Base-by-base conservation (phyloP, 2,113 vertebrate species). In the Crotalus viridis region DNA sequence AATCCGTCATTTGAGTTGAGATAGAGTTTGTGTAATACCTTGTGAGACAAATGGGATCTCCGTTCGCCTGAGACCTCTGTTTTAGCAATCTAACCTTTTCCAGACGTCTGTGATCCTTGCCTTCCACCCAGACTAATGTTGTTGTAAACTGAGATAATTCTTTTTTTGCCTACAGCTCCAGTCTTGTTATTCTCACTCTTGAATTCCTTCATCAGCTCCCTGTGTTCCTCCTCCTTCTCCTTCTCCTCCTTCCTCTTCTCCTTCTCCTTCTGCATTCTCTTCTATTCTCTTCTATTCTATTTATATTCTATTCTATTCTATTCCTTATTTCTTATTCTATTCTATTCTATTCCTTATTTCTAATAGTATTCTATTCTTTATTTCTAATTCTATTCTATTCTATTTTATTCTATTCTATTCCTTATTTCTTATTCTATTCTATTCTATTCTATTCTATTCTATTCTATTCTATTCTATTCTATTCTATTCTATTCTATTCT, bases 131-230 rank as follows among this genome's bases (percentile, higher is more conserved):
- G 8, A 6, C 21, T 90, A 93, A 85, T 3, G 19, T 24, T 94
- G n/a, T 0, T 39, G 22, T 74, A 89, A 89, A 92, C 64, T 54
- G 89, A 48, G 85, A 54, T 69, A 39, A 10, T 89, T 0, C 0
- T 17, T 87, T 28, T 17, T 87, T 51, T 92, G 88, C 2, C 89
- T 51, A 13, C 9, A 19, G 87, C 26, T 90, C 6, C 85, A 89
- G 43, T 17, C 28, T 87, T 19, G 3, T 51, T 0, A 2, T 92
- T 91, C 46, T 13, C 13, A 24, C 5, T 81, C 43, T 74, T 59
- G 88, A 92, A 91, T 95, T 92, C 87, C 93, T 93, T 86, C 51
- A 15, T 39, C 74, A 89, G 56, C 6, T 61, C 69, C 19, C 64
- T 28, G 64, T 55, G 6, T 52, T 52, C 10, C 5, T 51, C 51